phyloP scores from a whole-genome alignment of 2,888 invertebrate genomes.

The Schizotus pectinicornis region DNA sequence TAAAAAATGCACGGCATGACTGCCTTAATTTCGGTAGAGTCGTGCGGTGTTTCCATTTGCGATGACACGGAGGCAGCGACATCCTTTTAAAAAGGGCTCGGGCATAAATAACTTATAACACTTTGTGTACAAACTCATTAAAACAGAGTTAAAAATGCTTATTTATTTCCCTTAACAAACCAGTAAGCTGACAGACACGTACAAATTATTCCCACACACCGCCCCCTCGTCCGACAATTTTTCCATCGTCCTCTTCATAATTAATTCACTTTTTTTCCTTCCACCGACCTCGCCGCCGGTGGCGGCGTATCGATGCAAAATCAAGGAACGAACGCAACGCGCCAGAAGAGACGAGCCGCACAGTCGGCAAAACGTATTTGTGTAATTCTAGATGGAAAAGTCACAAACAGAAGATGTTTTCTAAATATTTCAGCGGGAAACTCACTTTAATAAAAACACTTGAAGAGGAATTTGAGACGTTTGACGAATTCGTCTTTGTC shows the following conservation, averaged over 20 bases:
- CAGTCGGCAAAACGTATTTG: constrained; percentile 5
- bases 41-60: too few species aligned
- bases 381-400: constrained; percentile 6
- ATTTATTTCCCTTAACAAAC: constrained; percentile 5
- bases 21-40: too few species aligned
- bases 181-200: neutral
- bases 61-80: neutral
- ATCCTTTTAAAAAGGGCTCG: constrained; percentile 10
- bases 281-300: neutral
- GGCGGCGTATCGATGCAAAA: neutral
- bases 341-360: too few species aligned
- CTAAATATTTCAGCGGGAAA: constrained; percentile 13
- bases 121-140: constrained; percentile 14
- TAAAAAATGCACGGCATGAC: too few species aligned
- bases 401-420: constrained; percentile 9
- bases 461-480: constrained; percentile 10
- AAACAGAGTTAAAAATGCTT: constrained; percentile 15
- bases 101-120: constrained; percentile 15
- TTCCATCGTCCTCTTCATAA: too few species aligned
- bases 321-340: too few species aligned
- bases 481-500: constrained; percentile 17
- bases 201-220: neutral
- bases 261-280: neutral
- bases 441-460: constrained; percentile 17
- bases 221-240: too few species aligned